Percentiles rank a stretch among this genome's conserved stretches.
These are phyloP conservation scores for Furcula furcula DNA, from an alignment of 2,888 invertebrate species.

Conservation along the genomic window DNA sequence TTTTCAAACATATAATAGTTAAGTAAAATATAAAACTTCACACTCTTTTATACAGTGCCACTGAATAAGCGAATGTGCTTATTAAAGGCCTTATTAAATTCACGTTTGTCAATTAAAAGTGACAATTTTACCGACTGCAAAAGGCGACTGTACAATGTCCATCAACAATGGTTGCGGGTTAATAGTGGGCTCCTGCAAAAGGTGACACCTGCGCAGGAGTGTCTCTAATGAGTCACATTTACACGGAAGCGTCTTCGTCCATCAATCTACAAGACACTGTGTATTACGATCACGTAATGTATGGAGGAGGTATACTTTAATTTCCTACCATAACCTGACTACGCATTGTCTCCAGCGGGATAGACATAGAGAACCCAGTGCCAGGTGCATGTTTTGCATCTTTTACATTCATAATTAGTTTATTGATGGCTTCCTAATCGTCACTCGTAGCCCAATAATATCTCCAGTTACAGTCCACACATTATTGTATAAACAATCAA, in stretches of 20 bases:
- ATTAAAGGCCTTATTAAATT: background rate
- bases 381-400: too few relatives aligned
- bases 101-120: background rate
- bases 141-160: background rate
- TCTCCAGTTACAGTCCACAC: too few relatives aligned
- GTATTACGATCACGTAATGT: background rate
- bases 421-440: too few relatives aligned
- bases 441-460: too few relatives aligned
- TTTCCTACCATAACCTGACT: too few relatives aligned
- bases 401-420: too few relatives aligned
- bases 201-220: conserved; percentile 1
- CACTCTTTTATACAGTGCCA: background rate
- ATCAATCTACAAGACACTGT: background rate
- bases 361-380: too few relatives aligned
- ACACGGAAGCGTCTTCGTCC: background rate
- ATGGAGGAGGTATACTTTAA: background rate
- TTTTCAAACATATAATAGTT: too few relatives aligned
- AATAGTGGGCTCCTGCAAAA: background rate
- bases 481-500: too few relatives aligned
- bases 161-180: background rate
- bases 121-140: background rate
- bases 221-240: background rate
- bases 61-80: background rate
- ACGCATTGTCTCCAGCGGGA: too few relatives aligned
- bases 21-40: background rate